Conservation (phyloP, 2,797 vertebrate genomes). For the Tapera naevia region DNA sequence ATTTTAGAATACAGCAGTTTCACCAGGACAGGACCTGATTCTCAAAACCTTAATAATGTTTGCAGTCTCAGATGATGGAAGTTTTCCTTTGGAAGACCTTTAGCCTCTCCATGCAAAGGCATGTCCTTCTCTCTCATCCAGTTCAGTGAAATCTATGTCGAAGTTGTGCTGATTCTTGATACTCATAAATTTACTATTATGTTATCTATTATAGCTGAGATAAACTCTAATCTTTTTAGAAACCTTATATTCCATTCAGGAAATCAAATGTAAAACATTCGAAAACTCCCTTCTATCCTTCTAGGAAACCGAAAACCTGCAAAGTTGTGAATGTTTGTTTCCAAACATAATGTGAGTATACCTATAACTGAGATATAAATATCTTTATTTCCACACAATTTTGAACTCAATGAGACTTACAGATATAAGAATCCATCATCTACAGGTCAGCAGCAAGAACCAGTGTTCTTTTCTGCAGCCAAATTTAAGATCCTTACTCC, state of each 20-base stretch:
- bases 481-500: neutral
- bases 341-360: neutral
- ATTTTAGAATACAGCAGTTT: neutral
- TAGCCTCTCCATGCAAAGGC: neutral
- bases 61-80: neutral
- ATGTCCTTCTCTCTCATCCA: neutral
- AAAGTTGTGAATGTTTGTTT: neutral
- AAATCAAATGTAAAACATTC: neutral
- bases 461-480: neutral
- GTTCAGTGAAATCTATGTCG: neutral
- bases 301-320: neutral
- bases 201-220: neutral
- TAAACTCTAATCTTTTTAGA: neutral
- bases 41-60: neutral
- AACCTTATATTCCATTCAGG: neutral
- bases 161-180: neutral
- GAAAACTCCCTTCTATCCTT: neutral
- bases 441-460: neutral
- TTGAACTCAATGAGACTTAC: neutral
- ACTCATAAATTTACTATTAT: neutral
- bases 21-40: neutral
- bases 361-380: neutral
- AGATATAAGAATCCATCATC: neutral
- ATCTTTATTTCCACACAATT: neutral
- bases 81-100: neutral